Base-by-base conservation (phyloP, 1,140 invertebrate species). In the Carposina sasakii region DNA sequence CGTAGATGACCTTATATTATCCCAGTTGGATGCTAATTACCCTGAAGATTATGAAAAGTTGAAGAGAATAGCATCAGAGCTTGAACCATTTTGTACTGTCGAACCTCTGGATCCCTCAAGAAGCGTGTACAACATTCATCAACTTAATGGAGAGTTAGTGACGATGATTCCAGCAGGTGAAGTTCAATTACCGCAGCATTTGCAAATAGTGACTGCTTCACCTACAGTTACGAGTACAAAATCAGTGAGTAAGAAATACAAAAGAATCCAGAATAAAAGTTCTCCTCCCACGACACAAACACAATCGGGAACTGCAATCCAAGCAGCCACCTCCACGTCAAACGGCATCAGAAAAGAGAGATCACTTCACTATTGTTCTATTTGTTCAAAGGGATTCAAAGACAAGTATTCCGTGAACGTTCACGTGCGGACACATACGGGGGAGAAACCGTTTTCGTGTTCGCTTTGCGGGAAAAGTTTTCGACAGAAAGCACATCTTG, bases 401-500 rank as follows among this genome's bases (percentile, higher is more conserved):
- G 94, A 96, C 70, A 96, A 96, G 71, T 96, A 97, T 82, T 96
- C 94, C 44, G 94, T 97, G 13, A 96, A 96, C 62, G 94, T 97
- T 17, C 95, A 96, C 78, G 94, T 96, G 50, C 87, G 95, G 60
- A 96, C 94, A 23, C 95, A 97, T 68, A 97, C 94, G 0, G 94
- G 93, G 1, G 94, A 96, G 73, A 96, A 96, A 68, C 95, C 95
- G 0, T 97, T 97, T 70, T 89, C 93, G 5, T 97, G 95, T 70
- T 92, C 92, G 8, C 82, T 96, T 13, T 97, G 95, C 63, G 93
- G 93, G 36, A 96, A 96, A 71, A 95, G 93, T 60, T 96, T 96
- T 84, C 89, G 96, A 13, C 97, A 99, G 79, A 98, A 98, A 77
- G 97, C 96, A 0, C 97, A 99, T 75, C 88, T 99, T 43, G 97